These are phyloP conservation scores for Danio jaintianensis DNA, from an alignment of 2,797 vertebrate species.

Conservation along the genomic window DNA sequence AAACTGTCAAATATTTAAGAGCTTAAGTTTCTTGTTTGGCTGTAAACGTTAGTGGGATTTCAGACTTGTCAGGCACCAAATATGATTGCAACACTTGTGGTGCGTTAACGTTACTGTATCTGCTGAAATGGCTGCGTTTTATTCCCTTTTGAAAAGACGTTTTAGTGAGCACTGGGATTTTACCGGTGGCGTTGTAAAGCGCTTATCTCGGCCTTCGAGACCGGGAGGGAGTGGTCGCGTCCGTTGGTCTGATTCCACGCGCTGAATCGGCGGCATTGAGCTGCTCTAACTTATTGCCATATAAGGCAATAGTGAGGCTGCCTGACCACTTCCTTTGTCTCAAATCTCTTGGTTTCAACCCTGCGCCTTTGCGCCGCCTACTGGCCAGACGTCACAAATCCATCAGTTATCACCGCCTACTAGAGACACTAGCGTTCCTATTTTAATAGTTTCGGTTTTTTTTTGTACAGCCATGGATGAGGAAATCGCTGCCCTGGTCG, in stretches of 20 bases:
- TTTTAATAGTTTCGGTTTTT: background rate
- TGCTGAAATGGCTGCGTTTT: background rate
- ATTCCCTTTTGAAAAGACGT: background rate
- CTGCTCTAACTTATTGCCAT: slow-evolving; percentile 85
- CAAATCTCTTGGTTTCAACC: slow-evolving; percentile 54
- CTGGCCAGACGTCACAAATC: slow-evolving; percentile 65
- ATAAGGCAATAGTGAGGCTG: slow-evolving; percentile 88
- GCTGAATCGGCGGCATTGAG: slow-evolving; percentile 52
- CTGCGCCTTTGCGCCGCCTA: slow-evolving; percentile 81
- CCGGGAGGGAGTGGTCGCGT: slow-evolving; percentile 61
- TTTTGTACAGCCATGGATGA: slow-evolving; percentile 88
- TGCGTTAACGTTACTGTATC: no score
- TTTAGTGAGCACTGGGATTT: background rate
- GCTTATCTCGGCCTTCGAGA: slow-evolving; percentile 39
- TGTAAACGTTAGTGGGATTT: background rate
- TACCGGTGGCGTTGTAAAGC: background rate
- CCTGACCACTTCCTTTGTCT: slow-evolving; percentile 86
- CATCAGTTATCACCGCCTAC: background rate
- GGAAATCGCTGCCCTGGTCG: slow-evolving; percentile 95
- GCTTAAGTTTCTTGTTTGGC: background rate
- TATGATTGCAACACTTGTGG: background rate
- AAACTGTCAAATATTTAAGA: background rate
- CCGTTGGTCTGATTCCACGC: slow-evolving; percentile 59
- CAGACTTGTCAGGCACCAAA: background rate
- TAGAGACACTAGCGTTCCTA: background rate